A percentile compares a stretch with the other conserved stretches of the same genome.
These are phyloP conservation scores for Ligdia adustata DNA, from an alignment of 2,888 invertebrate genomes.

Conservation along the genomic window DNA sequence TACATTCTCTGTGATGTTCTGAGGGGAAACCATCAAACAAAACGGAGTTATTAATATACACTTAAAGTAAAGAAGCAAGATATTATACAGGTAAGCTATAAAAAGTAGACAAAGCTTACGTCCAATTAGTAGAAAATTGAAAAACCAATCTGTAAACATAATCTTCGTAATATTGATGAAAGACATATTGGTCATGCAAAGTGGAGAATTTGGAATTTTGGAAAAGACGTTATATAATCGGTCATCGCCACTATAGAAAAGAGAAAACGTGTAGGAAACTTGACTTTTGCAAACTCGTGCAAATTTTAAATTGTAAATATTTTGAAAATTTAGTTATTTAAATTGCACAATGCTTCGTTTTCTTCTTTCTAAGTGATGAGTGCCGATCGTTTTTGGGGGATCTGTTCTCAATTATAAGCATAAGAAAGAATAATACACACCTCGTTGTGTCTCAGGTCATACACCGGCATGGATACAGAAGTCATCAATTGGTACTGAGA, in stretches of 20 bases:
- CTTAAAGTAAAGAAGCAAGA: slow-evolving; percentile 56
- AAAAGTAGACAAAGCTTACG: slow-evolving; percentile 69
- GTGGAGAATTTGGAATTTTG: slow-evolving; percentile 58
- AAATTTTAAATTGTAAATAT: not conserved
- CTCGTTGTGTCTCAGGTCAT: slow-evolving; percentile 93
- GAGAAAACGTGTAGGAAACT: slow-evolving; percentile 29
- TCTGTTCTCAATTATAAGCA: slow-evolving; percentile 11
- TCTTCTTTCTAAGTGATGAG: slow-evolving; percentile 21
- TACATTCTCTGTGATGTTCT: slow-evolving; percentile 98
- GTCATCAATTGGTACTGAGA: slow-evolving; percentile 93
- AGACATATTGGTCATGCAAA: slow-evolving; percentile 63
- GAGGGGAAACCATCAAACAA: slow-evolving; percentile 87
- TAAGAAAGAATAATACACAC: slow-evolving; percentile 79
- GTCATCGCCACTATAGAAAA: slow-evolving; percentile 42
- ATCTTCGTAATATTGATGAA: slow-evolving; percentile 56
- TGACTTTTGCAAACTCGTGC: not conserved
- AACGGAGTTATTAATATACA: slow-evolving; percentile 78
- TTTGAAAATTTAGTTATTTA: not conserved
- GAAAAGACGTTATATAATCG: slow-evolving; percentile 48
- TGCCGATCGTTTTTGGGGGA: slow-evolving; percentile 22
- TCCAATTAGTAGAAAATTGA: slow-evolving; percentile 70
- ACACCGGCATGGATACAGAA: slow-evolving; percentile 96
- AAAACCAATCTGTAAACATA: slow-evolving; percentile 75
- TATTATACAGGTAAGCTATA: slow-evolving; percentile 47
- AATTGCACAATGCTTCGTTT: slow-evolving; percentile 9